Base-by-base conservation (phyloP, 1,140 invertebrate species). In the Eufriesea mexicana region DNA sequence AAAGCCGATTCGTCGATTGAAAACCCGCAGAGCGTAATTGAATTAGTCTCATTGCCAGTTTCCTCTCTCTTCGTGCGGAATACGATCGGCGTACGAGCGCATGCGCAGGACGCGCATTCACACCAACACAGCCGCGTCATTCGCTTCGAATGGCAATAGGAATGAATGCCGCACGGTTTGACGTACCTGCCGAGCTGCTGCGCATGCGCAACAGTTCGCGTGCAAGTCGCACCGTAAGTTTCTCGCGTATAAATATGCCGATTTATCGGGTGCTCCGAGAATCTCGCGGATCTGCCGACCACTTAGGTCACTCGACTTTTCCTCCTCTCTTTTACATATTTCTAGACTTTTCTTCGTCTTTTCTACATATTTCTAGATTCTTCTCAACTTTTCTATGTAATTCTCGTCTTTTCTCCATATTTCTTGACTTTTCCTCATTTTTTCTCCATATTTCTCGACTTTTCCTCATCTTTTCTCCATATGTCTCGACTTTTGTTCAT, bases 121-220 rank as follows among this genome's bases (percentile, higher is more conserved):
- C 72, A 76, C 51, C 25, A 75, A 47, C 73, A 67, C 73, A 49
- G 20, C 35, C 72, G 42, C 51, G 62, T 57, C 61, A 82, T 82
- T 82, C 79, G 79, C 54, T 67, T 76, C 73, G 62, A 79, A 82
- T 47, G 79, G 62, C 20, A 82, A 28, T 75, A 75, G 42, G 45
- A 75, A 76, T 82, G 79, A 75, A 82, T 82, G 73, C 78, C 70
- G 64, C 51, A 74, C 78, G 67, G 59, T 54, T 64, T 80, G 47
- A 73, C 78, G 78, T 76, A 64, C 78, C 78, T 79, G 67, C 20
- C 23, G 54, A 42, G 14, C 28, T 16, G 51, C 5, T 7, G 49
- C 59, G 67, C 68, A 67, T 66, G 72, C 28, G 62, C n/a, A n/a
- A n/a, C n/a, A n/a, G 64, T 45, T 54, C 70, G 35, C 35, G 1